Base-by-base conservation (phyloP, 2,888 invertebrate species). In the Saturnia japonica region DNA sequence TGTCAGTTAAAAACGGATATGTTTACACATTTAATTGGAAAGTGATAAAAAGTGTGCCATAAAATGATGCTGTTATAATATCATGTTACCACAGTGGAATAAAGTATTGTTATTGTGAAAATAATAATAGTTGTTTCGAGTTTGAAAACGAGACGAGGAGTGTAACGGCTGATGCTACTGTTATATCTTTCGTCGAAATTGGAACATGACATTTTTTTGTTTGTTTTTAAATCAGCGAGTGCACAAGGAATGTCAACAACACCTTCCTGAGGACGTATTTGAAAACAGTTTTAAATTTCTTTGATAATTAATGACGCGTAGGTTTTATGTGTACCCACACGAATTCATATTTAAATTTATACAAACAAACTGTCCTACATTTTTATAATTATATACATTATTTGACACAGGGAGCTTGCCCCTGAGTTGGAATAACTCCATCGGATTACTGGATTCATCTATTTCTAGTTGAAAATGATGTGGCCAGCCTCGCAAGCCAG, bases 401-500 rank as follows among this genome's bases (percentile, higher is more conserved):
- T 25, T 60, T 60, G 28, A 64, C 64, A 64, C 40, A n/a, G 64
- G 28, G 42, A 64, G 64, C 42, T 14, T 64, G 64, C 40, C 64
- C 0, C 40, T 19, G 40, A 40, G 25, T 28, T 57, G 9, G 45
- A 34, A 40, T 40, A 19, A 40, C 40, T 64, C 8, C 64, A 57
- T 28, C 25, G 57, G 40, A 62, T 62, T 64, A 40, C 25, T 19
- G 25, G 3, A n/a, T 62, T n/a, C 2, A 1, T 22, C 54, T 54
- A 47, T 64, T 60, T 28, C 34, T 28, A 40, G 14, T 68, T 70
- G 72, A 90, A 84, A 79, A 96, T 96, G 96, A 95, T 96, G 91
- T 96, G 96, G 83, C 96, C 96, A 72, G 95, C 96, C 72, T 96
- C 96, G 11, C 96, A 96, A 91, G 95, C 96, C 64, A 96, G 96